Percentiles rank a stretch among this genome's conserved stretches.
Evolutionary conservation across 2,113 vertebrate genomes (phyloP).

Genomic region (Paradoxurus hermaphroditus): DNA sequence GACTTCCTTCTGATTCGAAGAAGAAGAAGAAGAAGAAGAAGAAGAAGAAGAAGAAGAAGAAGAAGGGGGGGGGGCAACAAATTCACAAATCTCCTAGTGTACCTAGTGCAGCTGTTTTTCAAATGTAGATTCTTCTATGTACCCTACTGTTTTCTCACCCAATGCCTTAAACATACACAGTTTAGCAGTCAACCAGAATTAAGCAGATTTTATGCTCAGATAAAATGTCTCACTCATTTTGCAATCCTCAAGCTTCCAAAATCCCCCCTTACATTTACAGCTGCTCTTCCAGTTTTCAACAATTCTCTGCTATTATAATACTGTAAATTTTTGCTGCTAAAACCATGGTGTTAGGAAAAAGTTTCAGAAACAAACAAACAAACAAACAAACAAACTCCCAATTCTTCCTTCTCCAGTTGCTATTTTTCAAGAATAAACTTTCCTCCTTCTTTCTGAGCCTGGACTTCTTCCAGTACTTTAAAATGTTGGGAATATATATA

Average conservation of each 20-base stretch:
- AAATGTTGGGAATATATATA: neutral
- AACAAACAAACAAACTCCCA: neutral
- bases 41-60: neutral
- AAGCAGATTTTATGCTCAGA: neutral
- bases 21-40: neutral
- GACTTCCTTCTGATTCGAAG: neutral
- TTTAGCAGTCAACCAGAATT: neutral
- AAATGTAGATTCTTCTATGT: neutral
- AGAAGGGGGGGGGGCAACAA: neutral
- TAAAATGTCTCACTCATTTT: neutral
- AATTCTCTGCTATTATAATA: neutral
- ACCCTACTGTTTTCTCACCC: neutral
- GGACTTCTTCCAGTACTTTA: neutral
- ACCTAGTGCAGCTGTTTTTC: neutral
- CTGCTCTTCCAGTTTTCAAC: neutral
- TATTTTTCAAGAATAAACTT: slow-evolving; percentile 23
- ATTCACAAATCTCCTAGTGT: neutral
- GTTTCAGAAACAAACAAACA: neutral
- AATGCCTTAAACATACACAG: neutral
- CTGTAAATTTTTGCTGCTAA: neutral
- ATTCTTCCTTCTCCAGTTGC: neutral
- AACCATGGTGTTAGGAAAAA: neutral
- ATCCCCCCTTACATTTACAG: neutral
- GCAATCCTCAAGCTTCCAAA: neutral
- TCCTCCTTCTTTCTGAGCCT: neutral